Conservation (phyloP, 2,888 invertebrate genomes). For the Vanessa cardui region DNA sequence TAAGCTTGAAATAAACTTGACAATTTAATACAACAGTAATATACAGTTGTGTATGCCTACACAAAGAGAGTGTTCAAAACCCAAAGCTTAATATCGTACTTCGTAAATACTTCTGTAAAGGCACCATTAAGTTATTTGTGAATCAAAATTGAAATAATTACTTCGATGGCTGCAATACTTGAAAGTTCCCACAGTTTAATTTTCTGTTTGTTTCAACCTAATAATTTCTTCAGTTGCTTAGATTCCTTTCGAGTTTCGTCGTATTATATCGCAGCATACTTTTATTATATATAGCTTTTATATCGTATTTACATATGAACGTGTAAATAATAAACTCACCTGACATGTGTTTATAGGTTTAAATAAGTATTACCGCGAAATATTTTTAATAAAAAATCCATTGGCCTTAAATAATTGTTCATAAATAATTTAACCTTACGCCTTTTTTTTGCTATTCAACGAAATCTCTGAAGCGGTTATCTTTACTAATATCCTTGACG, state of each 20-base stretch:
- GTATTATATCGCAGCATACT: neutral
- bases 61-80: too few relatives aligned
- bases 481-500: slow-evolving; percentile 11
- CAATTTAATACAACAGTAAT: too few relatives aligned
- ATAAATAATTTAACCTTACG: neutral
- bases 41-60: too few relatives aligned
- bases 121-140: neutral
- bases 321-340: too few relatives aligned
- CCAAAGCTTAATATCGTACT: too few relatives aligned
- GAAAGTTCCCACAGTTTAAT: slow-evolving; percentile 8
- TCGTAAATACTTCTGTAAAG: neutral
- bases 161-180: slow-evolving; percentile 7
- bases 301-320: too few relatives aligned
- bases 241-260: slow-evolving; percentile 7
- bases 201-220: slow-evolving; percentile 10
- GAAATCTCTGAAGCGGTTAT: slow-evolving; percentile 8
- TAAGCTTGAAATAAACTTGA: too few relatives aligned
- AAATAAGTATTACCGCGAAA: neutral
- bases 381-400: neutral
- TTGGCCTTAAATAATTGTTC: neutral
- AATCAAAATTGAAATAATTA: slow-evolving; percentile 2
- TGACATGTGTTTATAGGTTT: too few relatives aligned
- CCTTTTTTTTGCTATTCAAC: neutral
- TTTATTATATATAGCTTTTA: too few relatives aligned
- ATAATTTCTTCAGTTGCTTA: slow-evolving; percentile 2